Base-by-base conservation (phyloP, 2,113 vertebrate genomes). In the Pelmatolapia mariae region DNA sequence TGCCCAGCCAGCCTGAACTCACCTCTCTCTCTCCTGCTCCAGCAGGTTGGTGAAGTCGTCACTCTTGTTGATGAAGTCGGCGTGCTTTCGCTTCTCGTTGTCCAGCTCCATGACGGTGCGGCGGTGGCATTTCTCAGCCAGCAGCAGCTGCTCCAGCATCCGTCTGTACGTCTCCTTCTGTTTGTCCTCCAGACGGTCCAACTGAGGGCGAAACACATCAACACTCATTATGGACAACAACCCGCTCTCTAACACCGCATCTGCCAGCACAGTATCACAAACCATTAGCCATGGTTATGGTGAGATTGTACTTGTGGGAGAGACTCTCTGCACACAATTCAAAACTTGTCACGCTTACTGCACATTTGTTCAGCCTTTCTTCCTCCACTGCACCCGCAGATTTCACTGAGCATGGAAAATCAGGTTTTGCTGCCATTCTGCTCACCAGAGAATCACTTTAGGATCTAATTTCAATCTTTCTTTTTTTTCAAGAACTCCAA, bases 21-120 rank as follows among this genome's bases (percentile, higher is more conserved):
- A 94, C 94, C 99, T 98, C 95, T 99, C 98, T 36, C 99, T 94
- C 91, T 99, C 99, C 93, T 98, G 98, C 91, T 99, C 99, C 97
- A 99, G 96, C 93, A 99, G 97, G 95, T 98, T 97, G 94, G 98
- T 99, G 93, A 99, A 99, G 95, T 99, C 99, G 16, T 99, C 99
- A 0, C 99, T 99, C 96, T 99, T 99, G 95, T 96, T 97, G 96
- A 99, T 99, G 96, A 99, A 99, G 95, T 99, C 98, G 1, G 94
- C 92, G 68, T 99, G 99, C 59, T 99, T 99, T 50, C 94, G 96
- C 38, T 98, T 99, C 96, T 99, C 98, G 1, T 93, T 97, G 91
- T 99, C 98, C 19, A 99, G 92, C 88, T 99, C 98, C 1, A 95
- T 96, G 82, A 99, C 98, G 0, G 99, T 99, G 84, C 98, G 97